These are phyloP conservation scores for Cyanocitta stelleri DNA, from an alignment of 2,113 vertebrate genomes.

Conservation along the genomic window DNA sequence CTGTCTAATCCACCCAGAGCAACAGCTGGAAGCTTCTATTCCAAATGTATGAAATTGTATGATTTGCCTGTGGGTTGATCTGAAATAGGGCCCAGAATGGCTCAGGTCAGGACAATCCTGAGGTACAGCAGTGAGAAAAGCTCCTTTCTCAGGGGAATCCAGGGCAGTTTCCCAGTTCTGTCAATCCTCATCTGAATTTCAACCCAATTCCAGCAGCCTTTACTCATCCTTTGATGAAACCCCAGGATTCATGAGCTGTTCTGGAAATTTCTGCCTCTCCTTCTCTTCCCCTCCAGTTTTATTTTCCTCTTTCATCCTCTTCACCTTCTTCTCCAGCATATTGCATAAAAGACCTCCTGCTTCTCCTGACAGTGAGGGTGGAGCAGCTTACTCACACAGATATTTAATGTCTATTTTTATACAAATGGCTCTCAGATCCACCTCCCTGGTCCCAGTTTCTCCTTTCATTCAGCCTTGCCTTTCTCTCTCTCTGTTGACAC, in stretches of 20 bases:
- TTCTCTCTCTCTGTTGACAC: background rate
- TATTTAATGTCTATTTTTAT: background rate
- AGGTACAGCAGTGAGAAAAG: background rate
- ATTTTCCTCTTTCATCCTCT: background rate
- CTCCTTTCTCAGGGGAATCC: background rate
- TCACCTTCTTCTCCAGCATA: background rate
- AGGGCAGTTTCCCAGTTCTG: background rate
- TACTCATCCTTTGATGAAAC: background rate
- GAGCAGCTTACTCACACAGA: background rate
- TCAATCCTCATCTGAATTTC: background rate
- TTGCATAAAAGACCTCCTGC: fast-evolving
- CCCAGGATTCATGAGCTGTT: background rate
- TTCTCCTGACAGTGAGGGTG: fast-evolving
- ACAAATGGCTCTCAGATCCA: background rate
- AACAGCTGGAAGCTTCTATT: background rate
- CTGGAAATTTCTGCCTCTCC: background rate
- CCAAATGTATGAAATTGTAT: too few species aligned
- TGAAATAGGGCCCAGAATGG: background rate
- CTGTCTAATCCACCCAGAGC: background rate
- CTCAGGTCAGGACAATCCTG: background rate
- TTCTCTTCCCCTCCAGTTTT: background rate
- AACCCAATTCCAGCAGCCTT: background rate
- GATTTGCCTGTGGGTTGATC: background rate
- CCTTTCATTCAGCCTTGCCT: background rate
- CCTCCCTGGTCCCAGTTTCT: background rate